Evolutionary conservation across 2,888 invertebrate genomes (phyloP).

Genomic region (Epinotia brunnichana): DNA sequence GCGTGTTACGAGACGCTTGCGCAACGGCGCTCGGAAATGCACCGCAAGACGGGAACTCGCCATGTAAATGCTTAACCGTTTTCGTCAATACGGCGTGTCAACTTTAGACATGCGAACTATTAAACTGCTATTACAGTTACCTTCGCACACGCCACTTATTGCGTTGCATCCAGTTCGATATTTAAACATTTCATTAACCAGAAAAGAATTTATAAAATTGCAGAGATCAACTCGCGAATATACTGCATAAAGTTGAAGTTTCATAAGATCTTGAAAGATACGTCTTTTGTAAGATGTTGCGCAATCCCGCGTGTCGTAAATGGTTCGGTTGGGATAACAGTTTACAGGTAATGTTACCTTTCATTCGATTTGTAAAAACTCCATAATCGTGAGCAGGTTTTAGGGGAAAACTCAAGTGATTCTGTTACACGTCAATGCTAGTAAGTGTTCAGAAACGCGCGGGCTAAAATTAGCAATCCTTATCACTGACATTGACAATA

Average conservation of each 20-base stretch:
- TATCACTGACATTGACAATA: conserved; percentile 28
- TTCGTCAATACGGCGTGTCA: conserved; percentile 41
- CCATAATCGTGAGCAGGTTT: background rate
- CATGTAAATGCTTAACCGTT: conserved; percentile 47
- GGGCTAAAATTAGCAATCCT: conserved; percentile 18
- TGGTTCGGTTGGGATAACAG: conserved; percentile 41
- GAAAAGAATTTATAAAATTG: conserved; percentile 17
- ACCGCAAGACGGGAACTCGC: conserved; percentile 59
- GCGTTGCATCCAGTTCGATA: conserved; percentile 21
- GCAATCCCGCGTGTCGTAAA: conserved; percentile 43
- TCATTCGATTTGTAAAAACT: conserved; percentile 29
- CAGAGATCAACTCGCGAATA: conserved; percentile 5
- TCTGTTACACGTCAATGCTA: background rate
- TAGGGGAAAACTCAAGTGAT: background rate
- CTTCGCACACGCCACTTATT: conserved; percentile 18
- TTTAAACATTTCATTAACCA: conserved; percentile 21
- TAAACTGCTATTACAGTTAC: conserved; percentile 25
- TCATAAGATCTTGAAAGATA: conserved; percentile 41
- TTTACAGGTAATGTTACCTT: conserved; percentile 34
- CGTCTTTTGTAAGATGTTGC: conserved; percentile 38
- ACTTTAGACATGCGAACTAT: conserved; percentile 37
- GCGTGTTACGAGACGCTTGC: conserved; percentile 50
- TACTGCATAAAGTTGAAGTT: conserved; percentile 29
- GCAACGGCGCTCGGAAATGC: conserved; percentile 54
- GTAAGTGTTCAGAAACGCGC: background rate